A percentile compares a stretch with the other conserved stretches of the same genome.
phyloP scores from a whole-genome alignment of 2,113 vertebrate species.

The Malurus elegans region DNA sequence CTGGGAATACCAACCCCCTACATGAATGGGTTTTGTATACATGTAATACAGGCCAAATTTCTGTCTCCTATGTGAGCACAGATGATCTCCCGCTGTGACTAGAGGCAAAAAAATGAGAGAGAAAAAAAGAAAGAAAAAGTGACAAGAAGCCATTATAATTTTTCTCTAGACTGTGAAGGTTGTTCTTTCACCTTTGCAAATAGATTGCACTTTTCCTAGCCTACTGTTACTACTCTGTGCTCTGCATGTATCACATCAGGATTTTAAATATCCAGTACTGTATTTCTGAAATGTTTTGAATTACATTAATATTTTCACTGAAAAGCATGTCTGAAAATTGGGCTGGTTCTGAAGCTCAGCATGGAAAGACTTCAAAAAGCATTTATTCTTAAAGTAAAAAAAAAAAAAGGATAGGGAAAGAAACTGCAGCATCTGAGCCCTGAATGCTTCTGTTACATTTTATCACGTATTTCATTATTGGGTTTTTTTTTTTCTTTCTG shows the following conservation, averaged over 20 bases:
- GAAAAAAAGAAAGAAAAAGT: background rate
- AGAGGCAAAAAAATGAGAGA: background rate
- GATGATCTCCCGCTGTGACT: background rate
- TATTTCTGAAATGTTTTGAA: slow-evolving; percentile 22
- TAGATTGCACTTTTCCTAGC: background rate
- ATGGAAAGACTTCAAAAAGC: background rate
- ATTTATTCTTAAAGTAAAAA: background rate
- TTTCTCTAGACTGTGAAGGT: background rate
- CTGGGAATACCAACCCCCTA: background rate
- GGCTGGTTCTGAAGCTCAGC: background rate
- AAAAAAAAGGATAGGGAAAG: background rate
- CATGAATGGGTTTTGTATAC: background rate
- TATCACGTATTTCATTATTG: background rate
- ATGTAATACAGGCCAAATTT: slow-evolving; percentile 14
- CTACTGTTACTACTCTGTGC: background rate
- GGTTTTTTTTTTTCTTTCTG: background rate
- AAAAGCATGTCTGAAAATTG: background rate
- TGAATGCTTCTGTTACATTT: background rate
- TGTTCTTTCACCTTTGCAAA: slow-evolving; percentile 31
- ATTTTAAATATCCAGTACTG: slow-evolving; percentile 1
- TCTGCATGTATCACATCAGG: background rate
- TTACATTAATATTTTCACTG: slow-evolving; percentile 13
- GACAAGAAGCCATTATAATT: slow-evolving; percentile 4
- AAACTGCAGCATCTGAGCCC: background rate
- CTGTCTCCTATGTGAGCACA: background rate